Conservation (phyloP, 2,888 invertebrate species). For the Diarsia dahlii region DNA sequence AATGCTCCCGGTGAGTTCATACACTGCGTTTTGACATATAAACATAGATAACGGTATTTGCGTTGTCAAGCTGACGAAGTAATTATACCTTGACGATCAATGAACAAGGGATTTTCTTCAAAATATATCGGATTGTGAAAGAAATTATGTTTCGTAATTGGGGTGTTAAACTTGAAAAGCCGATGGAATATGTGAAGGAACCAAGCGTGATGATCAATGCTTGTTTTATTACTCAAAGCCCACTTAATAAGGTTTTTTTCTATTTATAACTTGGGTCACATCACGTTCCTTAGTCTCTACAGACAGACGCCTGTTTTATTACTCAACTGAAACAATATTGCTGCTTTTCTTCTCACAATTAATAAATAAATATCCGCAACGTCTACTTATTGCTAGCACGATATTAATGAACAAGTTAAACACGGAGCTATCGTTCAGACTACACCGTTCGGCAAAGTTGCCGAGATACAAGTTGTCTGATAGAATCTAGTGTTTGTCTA, state of each 20-base stretch:
- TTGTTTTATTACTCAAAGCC: not conserved
- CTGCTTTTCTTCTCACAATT: not conserved
- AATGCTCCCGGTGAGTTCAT: not conserved
- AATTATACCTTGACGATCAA: not conserved
- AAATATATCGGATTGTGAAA: not conserved
- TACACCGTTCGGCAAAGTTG: conserved; percentile 33
- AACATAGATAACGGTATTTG: not conserved
- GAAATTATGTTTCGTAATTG: not conserved
- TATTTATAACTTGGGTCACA: not conserved
- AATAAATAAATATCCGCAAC: conserved; percentile 22
- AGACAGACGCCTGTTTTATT: not conserved
- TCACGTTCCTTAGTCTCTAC: not conserved
- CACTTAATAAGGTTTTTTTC: too few species aligned
- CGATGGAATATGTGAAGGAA: not conserved
- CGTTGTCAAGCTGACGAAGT: too few species aligned
- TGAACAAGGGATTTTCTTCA: not conserved
- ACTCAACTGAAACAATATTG: not conserved
- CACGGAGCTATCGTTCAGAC: conserved; percentile 31
- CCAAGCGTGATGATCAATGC: not conserved
- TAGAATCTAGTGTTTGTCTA: conserved; percentile 34
- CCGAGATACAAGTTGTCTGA: conserved; percentile 29
- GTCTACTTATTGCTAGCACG: conserved; percentile 12
- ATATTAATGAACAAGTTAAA: conserved; percentile 43
- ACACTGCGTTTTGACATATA: not conserved
- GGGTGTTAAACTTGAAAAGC: not conserved